Conservation (phyloP, 2,797 vertebrate species). For the Helicolenus hilgendorfi region DNA sequence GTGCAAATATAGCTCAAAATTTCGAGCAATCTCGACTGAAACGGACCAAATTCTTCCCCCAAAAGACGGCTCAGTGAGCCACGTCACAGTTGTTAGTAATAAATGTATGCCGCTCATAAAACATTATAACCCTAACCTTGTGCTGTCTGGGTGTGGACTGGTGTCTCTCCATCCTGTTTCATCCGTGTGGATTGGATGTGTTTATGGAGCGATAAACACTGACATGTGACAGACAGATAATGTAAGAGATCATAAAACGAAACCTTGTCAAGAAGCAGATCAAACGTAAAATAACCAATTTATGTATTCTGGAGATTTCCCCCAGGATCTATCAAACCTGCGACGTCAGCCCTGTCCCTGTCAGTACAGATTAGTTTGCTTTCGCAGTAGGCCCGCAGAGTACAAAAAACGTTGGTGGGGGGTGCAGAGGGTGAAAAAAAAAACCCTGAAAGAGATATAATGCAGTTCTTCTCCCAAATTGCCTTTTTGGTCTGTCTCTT, state of each 20-base stretch:
- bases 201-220: constrained; percentile 75
- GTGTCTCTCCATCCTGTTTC: constrained; percentile 34
- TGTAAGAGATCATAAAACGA: constrained; percentile 79
- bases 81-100: constrained; percentile 7
- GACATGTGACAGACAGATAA: constrained; percentile 78
- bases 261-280: constrained; percentile 74
- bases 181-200: constrained; percentile 32
- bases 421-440: neutral
- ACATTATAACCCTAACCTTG: constrained; percentile 33
- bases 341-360: constrained; percentile 55
- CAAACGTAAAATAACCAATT: constrained; percentile 75
- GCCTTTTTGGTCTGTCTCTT: constrained; percentile 47
- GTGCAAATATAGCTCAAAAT: neutral
- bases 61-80: constrained; percentile 9
- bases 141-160: neutral
- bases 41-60: neutral
- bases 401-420: neutral
- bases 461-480: constrained; percentile 55
- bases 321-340: constrained; percentile 70
- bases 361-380: constrained; percentile 72
- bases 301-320: constrained; percentile 77
- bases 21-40: neutral
- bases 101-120: constrained; percentile 23
- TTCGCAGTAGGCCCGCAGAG: constrained; percentile 36
- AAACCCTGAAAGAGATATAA: constrained; percentile 26